Conservation (phyloP, 2,888 invertebrate genomes). For the Microctonus aethiopoides region DNA sequence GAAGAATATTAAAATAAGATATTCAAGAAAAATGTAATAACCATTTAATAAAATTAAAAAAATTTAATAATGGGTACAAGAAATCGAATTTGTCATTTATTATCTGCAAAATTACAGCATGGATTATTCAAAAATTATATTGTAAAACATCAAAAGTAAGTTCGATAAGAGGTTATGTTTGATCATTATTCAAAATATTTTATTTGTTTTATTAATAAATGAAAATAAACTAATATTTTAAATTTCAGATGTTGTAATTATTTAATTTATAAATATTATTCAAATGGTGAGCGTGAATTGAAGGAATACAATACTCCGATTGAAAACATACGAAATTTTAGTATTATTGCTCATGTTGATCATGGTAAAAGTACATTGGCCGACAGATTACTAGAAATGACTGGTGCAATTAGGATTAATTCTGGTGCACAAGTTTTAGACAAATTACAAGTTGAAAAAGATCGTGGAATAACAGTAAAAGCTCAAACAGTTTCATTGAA, state of each 20-base stretch:
- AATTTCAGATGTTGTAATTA: conserved; percentile 30
- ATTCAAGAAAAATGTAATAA: neutral
- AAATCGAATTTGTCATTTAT: conserved; percentile 27
- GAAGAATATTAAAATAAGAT: too few relatives aligned
- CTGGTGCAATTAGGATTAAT: conserved; percentile 81
- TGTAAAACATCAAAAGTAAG: conserved; percentile 12
- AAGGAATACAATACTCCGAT: conserved; percentile 64
- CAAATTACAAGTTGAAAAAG: conserved; percentile 88
- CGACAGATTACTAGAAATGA: conserved; percentile 92
- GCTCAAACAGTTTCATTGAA: conserved; percentile 94
- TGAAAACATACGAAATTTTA: conserved; percentile 86
- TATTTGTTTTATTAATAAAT: neutral
- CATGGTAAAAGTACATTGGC: conserved; percentile 98
- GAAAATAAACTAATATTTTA: neutral
- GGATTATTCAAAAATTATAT: neutral
- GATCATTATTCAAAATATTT: neutral
- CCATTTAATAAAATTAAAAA: neutral
- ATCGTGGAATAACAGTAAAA: conserved; percentile 98
- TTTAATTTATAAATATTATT: conserved; percentile 25
- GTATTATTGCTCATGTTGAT: conserved; percentile 99
- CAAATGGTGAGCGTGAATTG: conserved; percentile 32
- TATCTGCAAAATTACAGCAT: conserved; percentile 22
- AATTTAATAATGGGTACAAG: conserved; percentile 28
- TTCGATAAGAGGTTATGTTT: neutral
- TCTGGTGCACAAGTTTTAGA: conserved; percentile 80